These are phyloP conservation scores for Zophobas morio DNA, from an alignment of 1,140 invertebrate genomes.

Conservation along the genomic window DNA sequence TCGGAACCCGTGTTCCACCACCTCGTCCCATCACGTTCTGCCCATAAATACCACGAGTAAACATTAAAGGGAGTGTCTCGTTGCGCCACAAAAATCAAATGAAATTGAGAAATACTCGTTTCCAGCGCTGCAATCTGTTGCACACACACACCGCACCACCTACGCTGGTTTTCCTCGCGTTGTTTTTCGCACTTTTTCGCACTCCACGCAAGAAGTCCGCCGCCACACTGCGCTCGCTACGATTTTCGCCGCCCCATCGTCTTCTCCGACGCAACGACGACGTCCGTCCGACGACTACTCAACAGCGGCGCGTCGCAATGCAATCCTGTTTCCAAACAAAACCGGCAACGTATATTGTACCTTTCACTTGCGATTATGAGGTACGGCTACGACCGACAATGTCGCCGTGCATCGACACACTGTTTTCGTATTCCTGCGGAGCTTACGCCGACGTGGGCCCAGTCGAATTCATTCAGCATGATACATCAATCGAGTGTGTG, in stretches of 20 bases:
- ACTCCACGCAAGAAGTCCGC: neutral
- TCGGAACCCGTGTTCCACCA: no score
- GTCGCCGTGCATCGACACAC: conserved; percentile 43
- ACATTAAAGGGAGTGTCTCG: no score
- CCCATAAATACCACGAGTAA: no score
- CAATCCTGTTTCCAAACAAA: conserved; percentile 17
- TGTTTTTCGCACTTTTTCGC: neutral
- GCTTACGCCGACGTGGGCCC: conserved; percentile 5
- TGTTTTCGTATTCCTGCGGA: conserved; percentile 32
- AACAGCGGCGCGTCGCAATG: neutral
- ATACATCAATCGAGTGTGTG: conserved; percentile 40
- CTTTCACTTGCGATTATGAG: conserved; percentile 23
- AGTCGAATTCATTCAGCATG: conserved; percentile 42
- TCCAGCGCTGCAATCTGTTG: neutral
- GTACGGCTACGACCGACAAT: conserved; percentile 43
- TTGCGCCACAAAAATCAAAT: no score
- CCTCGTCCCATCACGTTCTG: no score
- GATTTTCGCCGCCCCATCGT: conserved; percentile 31
- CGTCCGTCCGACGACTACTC: conserved; percentile 11
- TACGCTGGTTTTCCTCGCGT: neutral
- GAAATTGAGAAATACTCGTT: no score
- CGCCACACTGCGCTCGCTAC: conserved; percentile 25
- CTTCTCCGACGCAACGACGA: neutral
- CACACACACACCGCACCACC: conserved; percentile 7
- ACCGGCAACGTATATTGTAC: conserved; percentile 8